Evolutionary conservation across 2,888 invertebrate species (phyloP).

Genomic region (Drosophila picticornis): DNA sequence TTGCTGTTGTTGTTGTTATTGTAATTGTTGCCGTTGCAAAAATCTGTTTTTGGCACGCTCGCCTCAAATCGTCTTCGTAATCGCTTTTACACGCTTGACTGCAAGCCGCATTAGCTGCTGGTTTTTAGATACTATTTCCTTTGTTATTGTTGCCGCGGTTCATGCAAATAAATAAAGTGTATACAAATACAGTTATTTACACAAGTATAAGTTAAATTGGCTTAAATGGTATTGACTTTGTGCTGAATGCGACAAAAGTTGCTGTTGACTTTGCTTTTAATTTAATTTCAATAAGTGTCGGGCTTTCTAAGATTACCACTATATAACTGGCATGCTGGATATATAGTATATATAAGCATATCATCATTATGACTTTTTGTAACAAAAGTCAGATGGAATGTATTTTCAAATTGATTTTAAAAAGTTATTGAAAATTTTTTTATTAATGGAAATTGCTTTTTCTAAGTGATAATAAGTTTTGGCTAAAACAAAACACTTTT

Average conservation of each 20-base stretch:
- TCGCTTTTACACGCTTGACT: slow-evolving; percentile 84
- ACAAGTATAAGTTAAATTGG: neutral
- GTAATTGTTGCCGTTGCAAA: slow-evolving; percentile 26
- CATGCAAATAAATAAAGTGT: slow-evolving; percentile 40
- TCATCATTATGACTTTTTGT: neutral
- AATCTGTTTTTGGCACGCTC: slow-evolving; percentile 66
- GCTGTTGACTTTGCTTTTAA: neutral
- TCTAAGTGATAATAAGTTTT: neutral
- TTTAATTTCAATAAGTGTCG: neutral
- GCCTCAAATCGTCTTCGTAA: slow-evolving; percentile 70
- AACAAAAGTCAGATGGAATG: neutral
- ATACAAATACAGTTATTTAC: slow-evolving; percentile 26
- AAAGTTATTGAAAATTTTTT: neutral
- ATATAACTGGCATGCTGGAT: neutral
- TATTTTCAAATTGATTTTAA: neutral
- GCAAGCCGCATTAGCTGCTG: slow-evolving; percentile 78
- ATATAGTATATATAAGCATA: neutral
- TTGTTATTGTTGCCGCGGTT: slow-evolving; percentile 30
- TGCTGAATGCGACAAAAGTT: neutral
- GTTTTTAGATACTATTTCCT: slow-evolving; percentile 34
- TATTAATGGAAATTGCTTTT: neutral
- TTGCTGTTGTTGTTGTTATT: slow-evolving; percentile 26
- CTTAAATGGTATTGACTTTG: neutral
- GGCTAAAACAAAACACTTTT: accelerated
- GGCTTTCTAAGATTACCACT: neutral